A percentile compares a stretch with the other conserved stretches of the same genome.
Evolutionary conservation across 2,113 vertebrate genomes (phyloP).

Genomic region (Nothoprocta pentlandii): DNA sequence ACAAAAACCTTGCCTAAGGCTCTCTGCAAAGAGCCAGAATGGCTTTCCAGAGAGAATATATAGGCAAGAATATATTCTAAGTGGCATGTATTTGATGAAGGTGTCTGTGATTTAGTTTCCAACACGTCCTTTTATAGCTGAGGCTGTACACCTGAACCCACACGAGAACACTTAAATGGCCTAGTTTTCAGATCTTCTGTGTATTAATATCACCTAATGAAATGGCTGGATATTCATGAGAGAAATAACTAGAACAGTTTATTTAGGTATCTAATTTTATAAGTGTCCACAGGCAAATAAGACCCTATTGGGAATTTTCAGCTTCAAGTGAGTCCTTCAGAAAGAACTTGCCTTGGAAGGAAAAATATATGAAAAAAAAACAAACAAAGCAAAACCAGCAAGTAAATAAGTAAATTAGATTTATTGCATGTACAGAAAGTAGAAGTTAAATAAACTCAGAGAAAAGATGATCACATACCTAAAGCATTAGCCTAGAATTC

Average conservation of each 20-base stretch:
- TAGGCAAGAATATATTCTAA: background rate
- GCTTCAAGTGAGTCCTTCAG: background rate
- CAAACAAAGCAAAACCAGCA: too few relatives aligned
- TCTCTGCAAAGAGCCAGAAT: background rate
- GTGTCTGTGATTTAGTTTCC: background rate
- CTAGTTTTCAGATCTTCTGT: background rate
- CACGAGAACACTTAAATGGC: too few relatives aligned
- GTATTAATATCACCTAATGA: background rate
- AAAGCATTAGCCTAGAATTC: rapidly evolving
- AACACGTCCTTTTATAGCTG: background rate
- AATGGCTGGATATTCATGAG: background rate
- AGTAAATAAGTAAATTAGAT: background rate
- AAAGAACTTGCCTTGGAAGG: background rate
- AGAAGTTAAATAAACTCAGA: background rate
- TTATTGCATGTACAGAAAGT: background rate
- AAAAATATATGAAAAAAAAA: background rate
- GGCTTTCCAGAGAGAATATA: background rate
- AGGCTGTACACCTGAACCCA: background rate
- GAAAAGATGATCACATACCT: background rate
- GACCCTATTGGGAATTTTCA: background rate
- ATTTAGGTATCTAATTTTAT: background rate
- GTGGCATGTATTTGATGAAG: background rate
- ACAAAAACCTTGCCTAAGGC: background rate
- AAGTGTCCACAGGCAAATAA: background rate
- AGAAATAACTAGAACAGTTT: background rate